Evolutionary conservation across 2,888 invertebrate species (phyloP), one percentile per base, ranked within the genome.

Genomic region (Eupsilia transversa): DNA sequence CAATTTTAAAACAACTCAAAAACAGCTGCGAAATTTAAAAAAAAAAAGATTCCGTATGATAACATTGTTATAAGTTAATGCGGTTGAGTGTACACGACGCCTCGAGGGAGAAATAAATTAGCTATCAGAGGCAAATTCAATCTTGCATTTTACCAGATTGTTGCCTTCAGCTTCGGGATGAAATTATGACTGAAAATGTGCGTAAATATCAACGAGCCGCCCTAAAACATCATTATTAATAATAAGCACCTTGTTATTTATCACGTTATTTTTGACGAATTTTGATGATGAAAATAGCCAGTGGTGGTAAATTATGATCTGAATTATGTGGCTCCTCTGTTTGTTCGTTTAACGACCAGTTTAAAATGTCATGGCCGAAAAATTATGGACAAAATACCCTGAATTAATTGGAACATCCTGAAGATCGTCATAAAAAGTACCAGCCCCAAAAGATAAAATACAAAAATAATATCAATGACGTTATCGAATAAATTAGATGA

Each of bases 61-160:
- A 82, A 87, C 63, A 74, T 78, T 82, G 65, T 84, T 85, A 89
- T 57, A 77, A 79, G 69, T 85, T 82, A 89, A 87, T 88, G 88
- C 85, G 86, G 85, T 84, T 87, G 89, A 90, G 85, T 90, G 88
- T 91, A 84, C 89, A 79, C 77, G 88, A 86, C 82, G 86, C 86
- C 85, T 86, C 80, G 89, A 91, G 91, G 93, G 93, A 92, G 91
- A 92, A 93, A 94, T 94, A 96, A 95, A 96, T 95, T 96, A 95
- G 95, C 95, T 94, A 95, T 95, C 93, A 94, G 88, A 89, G 79
- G 83, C 78, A 94, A 95, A 96, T 95, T 95, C 93, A 94, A 95
- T 94, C 90, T 89, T 92, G 89, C 92, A 92, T 92, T 93, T 91
- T 91, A 89, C 89, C 92, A 92, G 93, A 93, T 94, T 94, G 93